Evolutionary conservation across 2,888 invertebrate species (phyloP).

Genomic region (Catonia carolina): DNA sequence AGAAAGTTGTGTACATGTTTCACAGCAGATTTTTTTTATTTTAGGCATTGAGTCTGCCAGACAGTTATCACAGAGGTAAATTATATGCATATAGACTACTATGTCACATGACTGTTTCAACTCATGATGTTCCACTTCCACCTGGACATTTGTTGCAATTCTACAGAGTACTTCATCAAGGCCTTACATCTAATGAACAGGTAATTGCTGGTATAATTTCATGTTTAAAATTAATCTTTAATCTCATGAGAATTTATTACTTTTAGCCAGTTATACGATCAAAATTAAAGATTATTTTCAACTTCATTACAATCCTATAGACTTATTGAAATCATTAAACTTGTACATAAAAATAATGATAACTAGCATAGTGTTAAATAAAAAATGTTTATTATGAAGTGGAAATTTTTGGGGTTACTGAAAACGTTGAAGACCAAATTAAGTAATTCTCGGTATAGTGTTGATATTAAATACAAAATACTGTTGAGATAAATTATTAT

Average conservation of each 20-base stretch:
- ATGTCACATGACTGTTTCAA: conserved; percentile 69
- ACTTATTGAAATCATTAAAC: too few relatives aligned
- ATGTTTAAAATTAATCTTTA: background rate
- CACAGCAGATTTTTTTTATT: conserved; percentile 26
- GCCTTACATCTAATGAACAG: conserved; percentile 55
- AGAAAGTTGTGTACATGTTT: too few relatives aligned
- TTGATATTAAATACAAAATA: too few relatives aligned
- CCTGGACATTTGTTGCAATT: conserved; percentile 74
- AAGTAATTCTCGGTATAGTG: too few relatives aligned
- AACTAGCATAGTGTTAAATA: too few relatives aligned
- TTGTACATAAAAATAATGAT: too few relatives aligned
- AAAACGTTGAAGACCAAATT: too few relatives aligned
- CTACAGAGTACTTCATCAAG: conserved; percentile 74
- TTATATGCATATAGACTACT: conserved; percentile 79
- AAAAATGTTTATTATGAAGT: too few relatives aligned
- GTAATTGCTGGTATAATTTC: conserved; percentile 43
- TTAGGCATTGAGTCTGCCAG: conserved; percentile 62
- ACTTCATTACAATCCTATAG: conserved; percentile 10
- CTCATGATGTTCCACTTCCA: conserved; percentile 65
- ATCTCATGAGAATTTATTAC: background rate
- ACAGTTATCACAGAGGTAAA: conserved; percentile 69
- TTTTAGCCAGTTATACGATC: too few relatives aligned
- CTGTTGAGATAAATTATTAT: too few relatives aligned
- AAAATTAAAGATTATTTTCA: background rate
- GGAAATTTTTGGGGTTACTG: too few relatives aligned